Conservation (phyloP, 2,797 vertebrate genomes). For the Megalops cyprinoides region DNA sequence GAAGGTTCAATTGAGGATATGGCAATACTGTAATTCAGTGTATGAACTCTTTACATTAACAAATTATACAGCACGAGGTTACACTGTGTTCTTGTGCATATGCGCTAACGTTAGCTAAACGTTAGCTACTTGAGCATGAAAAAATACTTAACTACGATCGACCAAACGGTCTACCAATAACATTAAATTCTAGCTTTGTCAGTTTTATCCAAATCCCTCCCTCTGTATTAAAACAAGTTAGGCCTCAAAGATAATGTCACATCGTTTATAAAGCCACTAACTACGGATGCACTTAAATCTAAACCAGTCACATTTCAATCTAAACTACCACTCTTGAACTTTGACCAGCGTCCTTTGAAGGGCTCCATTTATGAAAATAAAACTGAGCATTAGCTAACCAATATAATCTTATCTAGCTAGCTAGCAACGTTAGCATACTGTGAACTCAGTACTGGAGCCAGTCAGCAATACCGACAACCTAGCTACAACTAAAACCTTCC, state of each 20-base stretch:
- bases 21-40: neutral
- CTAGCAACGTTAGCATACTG: slow-evolving; percentile 36
- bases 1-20: slow-evolving; percentile 5
- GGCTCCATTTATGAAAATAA: slow-evolving; percentile 26
- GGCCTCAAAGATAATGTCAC: slow-evolving; percentile 59
- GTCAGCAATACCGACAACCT: slow-evolving; percentile 35
- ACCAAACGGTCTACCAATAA: slow-evolving; percentile 29
- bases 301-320: slow-evolving; percentile 9
- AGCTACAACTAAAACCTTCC: slow-evolving; percentile 31
- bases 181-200: slow-evolving; percentile 30
- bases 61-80: slow-evolving; percentile 13
- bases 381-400: slow-evolving; percentile 51
- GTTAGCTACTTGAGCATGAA: no score
- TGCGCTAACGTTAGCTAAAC: neutral
- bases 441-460: neutral
- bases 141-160: neutral
- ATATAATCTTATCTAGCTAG: slow-evolving; percentile 50
- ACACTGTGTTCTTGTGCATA: slow-evolving; percentile 15
- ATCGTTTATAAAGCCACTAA: slow-evolving; percentile 19
- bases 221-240: slow-evolving; percentile 44
- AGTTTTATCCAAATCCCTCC: slow-evolving; percentile 36
- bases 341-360: slow-evolving; percentile 32
- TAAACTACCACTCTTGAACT: slow-evolving; percentile 36
- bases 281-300: slow-evolving; percentile 20
- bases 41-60: neutral